A percentile compares a stretch with the other conserved stretches of the same genome.
Conservation (phyloP, 2,113 vertebrate genomes). For the Cairina moschata region DNA sequence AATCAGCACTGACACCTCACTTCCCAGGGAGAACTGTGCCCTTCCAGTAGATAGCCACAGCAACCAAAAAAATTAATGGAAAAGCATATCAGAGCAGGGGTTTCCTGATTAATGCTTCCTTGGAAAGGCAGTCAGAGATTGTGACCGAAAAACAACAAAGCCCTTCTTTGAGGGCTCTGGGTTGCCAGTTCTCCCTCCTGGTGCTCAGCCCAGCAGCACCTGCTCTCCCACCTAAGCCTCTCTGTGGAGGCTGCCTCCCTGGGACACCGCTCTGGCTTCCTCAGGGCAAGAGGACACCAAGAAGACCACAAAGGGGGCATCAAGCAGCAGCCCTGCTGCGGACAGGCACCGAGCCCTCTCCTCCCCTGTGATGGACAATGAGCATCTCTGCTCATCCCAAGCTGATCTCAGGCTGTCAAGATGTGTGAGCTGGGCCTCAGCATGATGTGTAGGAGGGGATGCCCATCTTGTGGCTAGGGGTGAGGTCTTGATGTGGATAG, state of each 20-base stretch:
- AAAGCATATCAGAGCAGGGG: background rate
- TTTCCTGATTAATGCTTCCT: background rate
- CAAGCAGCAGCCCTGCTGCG: background rate
- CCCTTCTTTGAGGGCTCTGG: background rate
- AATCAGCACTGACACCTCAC: background rate
- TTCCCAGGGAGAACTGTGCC: background rate
- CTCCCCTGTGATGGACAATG: background rate
- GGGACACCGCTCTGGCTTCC: background rate
- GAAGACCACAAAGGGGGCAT: background rate
- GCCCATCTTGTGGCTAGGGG: background rate
- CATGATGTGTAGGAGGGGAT: background rate
- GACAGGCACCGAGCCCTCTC: background rate
- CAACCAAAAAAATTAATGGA: background rate
- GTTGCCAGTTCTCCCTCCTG: background rate
- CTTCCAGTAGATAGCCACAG: background rate
- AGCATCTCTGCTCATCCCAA: background rate
- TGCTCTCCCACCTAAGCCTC: background rate
- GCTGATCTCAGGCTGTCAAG: rapidly evolving
- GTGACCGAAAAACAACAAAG: background rate
- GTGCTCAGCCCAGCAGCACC: background rate
- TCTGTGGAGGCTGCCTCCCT: background rate
- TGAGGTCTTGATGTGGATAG: too few species aligned
- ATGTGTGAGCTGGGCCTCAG: background rate
- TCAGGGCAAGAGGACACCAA: background rate
- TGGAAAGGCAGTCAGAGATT: background rate